Conservation (phyloP, 2,888 invertebrate species). For the Nasonia oneida region DNA sequence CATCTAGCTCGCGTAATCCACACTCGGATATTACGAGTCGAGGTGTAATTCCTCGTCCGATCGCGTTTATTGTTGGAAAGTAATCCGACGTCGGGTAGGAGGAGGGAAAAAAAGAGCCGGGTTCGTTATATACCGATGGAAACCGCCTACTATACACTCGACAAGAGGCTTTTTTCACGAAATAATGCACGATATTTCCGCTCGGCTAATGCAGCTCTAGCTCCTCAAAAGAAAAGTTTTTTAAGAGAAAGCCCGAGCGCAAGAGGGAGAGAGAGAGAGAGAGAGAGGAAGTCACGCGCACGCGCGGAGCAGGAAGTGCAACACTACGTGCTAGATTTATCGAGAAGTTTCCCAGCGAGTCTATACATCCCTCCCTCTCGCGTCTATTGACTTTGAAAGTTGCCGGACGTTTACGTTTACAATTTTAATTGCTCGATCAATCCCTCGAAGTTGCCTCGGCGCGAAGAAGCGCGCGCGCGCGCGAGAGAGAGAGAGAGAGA, state of each 20-base stretch:
- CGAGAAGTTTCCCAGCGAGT: constrained; percentile 47
- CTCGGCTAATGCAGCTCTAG: constrained; percentile 41
- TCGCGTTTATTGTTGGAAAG: constrained; percentile 46
- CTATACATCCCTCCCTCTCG: constrained; percentile 3
- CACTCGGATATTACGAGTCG: constrained; percentile 10
- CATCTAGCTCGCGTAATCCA: constrained; percentile 45
- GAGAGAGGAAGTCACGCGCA: constrained; percentile 12
- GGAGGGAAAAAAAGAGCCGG: constrained; percentile 15
- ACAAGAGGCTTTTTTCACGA: constrained; percentile 51
- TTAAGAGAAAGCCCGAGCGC: constrained; percentile 26
- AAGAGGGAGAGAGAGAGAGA: constrained; percentile 20
- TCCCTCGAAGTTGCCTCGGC: background rate
- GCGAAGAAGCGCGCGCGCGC: background rate
- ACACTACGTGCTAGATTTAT: constrained; percentile 49
- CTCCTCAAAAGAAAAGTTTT: constrained; percentile 50
- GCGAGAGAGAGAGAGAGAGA: background rate
- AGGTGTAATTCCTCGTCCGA: constrained; percentile 59
- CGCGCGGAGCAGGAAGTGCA: constrained; percentile 38
- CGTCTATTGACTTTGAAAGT: constrained; percentile 58
- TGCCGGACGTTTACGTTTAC: constrained; percentile 56
- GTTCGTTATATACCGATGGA: constrained; percentile 55
- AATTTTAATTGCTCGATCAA: constrained; percentile 63
- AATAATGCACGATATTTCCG: constrained; percentile 59
- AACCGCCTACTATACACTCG: constrained; percentile 6
- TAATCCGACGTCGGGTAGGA: constrained; percentile 29